phyloP scores from a whole-genome alignment of 2,888 invertebrate species.

The Microdon myrmicae region DNA sequence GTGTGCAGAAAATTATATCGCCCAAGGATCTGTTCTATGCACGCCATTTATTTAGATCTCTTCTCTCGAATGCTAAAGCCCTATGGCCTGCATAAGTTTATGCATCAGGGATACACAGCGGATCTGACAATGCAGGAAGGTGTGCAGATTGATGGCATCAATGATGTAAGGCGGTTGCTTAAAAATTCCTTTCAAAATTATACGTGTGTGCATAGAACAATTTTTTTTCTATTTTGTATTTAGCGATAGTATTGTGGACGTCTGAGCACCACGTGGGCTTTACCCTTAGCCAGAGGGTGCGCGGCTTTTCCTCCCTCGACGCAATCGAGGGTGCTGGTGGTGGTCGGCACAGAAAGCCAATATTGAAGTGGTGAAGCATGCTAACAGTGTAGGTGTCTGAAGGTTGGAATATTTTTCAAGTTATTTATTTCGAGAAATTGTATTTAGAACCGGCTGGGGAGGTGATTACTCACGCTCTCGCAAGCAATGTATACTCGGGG shows the following conservation, averaged over 20 bases:
- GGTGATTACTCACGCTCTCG: slow-evolving; percentile 6
- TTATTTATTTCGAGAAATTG: no score
- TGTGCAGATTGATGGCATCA: slow-evolving; percentile 6
- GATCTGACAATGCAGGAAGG: slow-evolving; percentile 9
- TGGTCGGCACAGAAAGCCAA: no score
- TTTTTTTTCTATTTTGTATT: slow-evolving; percentile 30
- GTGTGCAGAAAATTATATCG: no score
- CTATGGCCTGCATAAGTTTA: slow-evolving; percentile 6
- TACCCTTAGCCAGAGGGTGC: no score
- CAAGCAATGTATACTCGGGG: slow-evolving; percentile 30
- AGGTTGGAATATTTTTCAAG: no score
- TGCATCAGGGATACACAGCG: not conserved
- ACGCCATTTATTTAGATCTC: slow-evolving; percentile 1
- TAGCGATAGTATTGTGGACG: no score
- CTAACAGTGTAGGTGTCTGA: no score
- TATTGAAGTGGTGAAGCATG: no score
- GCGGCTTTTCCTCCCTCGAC: no score
- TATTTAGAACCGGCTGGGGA: no score
- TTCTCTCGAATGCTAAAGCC: not conserved
- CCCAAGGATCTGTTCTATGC: slow-evolving; percentile 5
- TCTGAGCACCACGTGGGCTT: no score
- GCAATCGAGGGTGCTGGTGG: no score
- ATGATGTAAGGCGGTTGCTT: slow-evolving; percentile 3
- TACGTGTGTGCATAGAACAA: slow-evolving; percentile 49
- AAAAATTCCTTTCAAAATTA: slow-evolving; percentile 32